Evolutionary conservation across 92 coral and sea anemone genomes (phyloP).

Genomic region (Porites lobata): DNA sequence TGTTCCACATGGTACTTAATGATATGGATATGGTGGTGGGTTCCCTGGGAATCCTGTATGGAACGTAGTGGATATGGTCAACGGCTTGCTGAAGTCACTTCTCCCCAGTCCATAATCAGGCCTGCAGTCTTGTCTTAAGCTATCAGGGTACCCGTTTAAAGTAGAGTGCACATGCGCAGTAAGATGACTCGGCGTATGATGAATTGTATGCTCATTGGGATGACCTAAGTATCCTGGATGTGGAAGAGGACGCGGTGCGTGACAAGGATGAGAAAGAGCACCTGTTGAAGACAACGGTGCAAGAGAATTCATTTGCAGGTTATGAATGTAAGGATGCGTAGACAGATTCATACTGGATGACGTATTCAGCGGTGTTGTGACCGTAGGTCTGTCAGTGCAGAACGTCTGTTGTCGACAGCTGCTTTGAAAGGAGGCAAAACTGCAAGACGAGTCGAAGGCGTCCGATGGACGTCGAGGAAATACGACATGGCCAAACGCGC

Average conservation of each 20-base stretch:
- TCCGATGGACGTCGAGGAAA: slow-evolving; percentile 69
- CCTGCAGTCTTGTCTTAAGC: slow-evolving; percentile 66
- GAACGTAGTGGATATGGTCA: slow-evolving; percentile 84
- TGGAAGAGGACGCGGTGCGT: slow-evolving; percentile 75
- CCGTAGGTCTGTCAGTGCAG: slow-evolving; percentile 65
- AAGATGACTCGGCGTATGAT: slow-evolving; percentile 81
- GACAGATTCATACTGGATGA: slow-evolving; percentile 60
- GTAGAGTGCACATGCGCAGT: slow-evolving; percentile 82
- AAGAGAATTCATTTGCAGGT: slow-evolving; percentile 61
- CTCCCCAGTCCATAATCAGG: slow-evolving; percentile 83
- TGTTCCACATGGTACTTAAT: slow-evolving; percentile 5
- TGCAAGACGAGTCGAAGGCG: slow-evolving; percentile 69
- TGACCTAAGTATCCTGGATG: slow-evolving; percentile 82
- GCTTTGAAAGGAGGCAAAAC: slow-evolving; percentile 70
- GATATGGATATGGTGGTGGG: slow-evolving; percentile 75
- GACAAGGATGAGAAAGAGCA: slow-evolving; percentile 70
- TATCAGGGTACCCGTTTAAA: slow-evolving; percentile 65
- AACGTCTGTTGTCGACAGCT: slow-evolving; percentile 83
- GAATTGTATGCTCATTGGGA: slow-evolving; percentile 87
- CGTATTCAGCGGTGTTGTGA: slow-evolving; percentile 59
- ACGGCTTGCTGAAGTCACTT: slow-evolving; percentile 82
- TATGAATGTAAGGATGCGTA: slow-evolving; percentile 74
- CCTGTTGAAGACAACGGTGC: slow-evolving; percentile 68
- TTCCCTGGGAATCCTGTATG: slow-evolving; percentile 78
- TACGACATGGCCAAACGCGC: slow-evolving; percentile 73